phyloP scores from a whole-genome alignment of 2,797 vertebrate genomes.

The Petrocephalus schoutedeni region DNA sequence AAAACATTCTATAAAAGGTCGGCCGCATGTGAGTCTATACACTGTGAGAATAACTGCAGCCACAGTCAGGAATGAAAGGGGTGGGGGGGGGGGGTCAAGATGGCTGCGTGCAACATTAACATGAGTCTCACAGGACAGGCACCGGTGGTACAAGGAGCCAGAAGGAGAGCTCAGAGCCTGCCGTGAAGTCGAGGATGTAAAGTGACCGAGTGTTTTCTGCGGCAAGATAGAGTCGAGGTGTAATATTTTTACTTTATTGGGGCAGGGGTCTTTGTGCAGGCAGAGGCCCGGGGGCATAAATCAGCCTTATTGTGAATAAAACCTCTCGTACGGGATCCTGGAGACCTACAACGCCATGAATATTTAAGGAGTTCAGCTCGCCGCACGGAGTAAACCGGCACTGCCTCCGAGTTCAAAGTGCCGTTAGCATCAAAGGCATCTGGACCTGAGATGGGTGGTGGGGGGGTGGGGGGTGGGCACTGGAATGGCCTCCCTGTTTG shows the following conservation, averaged over 20 bases:
- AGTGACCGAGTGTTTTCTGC: background rate
- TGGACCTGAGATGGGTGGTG: background rate
- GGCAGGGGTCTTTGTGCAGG: background rate
- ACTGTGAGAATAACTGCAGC: background rate
- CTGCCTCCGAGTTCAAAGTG: constrained; percentile 19
- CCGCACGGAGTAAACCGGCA: constrained; percentile 34
- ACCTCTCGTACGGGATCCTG: constrained; percentile 48
- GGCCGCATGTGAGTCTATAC: background rate
- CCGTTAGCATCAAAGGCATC: constrained; percentile 24
- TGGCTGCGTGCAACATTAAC: background rate
- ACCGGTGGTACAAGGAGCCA: background rate
- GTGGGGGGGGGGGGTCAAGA: background rate
- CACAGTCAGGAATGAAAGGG: background rate
- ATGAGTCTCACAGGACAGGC: background rate
- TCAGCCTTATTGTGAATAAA: constrained; percentile 16
- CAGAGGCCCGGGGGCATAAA: background rate
- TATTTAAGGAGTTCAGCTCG: constrained; percentile 50
- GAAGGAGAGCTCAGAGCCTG: background rate
- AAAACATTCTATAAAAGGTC: background rate
- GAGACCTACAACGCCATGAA: constrained; percentile 47
- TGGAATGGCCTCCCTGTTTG: background rate
- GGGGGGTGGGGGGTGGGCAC: background rate
- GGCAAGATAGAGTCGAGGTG: background rate
- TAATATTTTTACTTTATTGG: constrained; percentile 14
- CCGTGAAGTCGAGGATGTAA: background rate